These are phyloP conservation scores for Epizoanthus fatuus DNA, from an alignment of 92 coral and sea anemone species.

Conservation along the genomic window DNA sequence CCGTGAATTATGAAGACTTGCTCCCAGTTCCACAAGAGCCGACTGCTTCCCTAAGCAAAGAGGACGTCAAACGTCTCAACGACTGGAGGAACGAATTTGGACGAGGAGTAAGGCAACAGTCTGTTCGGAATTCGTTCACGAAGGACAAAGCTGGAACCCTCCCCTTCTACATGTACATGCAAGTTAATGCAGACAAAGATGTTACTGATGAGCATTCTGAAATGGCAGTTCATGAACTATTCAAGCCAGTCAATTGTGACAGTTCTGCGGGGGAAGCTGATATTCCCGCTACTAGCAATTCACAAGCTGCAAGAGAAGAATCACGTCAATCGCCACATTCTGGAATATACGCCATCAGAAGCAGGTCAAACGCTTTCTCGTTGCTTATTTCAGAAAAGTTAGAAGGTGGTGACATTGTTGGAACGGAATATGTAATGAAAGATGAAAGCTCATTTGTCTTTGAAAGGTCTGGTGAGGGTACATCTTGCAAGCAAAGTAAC, in stretches of 20 bases:
- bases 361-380: constrained; percentile 51
- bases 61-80: no score
- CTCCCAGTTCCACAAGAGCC: no score
- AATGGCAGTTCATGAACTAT: constrained; percentile 45
- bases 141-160: constrained; percentile 68
- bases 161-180: constrained; percentile 61
- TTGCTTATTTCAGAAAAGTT: constrained; percentile 40
- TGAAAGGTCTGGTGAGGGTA: constrained; percentile 20
- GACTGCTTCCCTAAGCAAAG: no score
- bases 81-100: no score
- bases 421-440: constrained; percentile 41
- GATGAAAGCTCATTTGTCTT: constrained; percentile 48
- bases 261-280: constrained; percentile 29
- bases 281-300: constrained; percentile 27
- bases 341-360: constrained; percentile 47
- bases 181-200: constrained; percentile 36
- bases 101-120: constrained; percentile 25
- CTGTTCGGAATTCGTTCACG: constrained; percentile 46
- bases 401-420: constrained; percentile 45
- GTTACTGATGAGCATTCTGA: constrained; percentile 33
- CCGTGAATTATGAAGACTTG: no score
- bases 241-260: constrained; percentile 4
- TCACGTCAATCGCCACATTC: constrained; percentile 37
- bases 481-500: constrained; percentile 9
- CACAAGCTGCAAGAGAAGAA: constrained; percentile 18